Evolutionary conservation across 2,888 invertebrate species (phyloP), one percentile per base, ranked within the genome.

Genomic region (Himalopsyche kuldschensis): DNA sequence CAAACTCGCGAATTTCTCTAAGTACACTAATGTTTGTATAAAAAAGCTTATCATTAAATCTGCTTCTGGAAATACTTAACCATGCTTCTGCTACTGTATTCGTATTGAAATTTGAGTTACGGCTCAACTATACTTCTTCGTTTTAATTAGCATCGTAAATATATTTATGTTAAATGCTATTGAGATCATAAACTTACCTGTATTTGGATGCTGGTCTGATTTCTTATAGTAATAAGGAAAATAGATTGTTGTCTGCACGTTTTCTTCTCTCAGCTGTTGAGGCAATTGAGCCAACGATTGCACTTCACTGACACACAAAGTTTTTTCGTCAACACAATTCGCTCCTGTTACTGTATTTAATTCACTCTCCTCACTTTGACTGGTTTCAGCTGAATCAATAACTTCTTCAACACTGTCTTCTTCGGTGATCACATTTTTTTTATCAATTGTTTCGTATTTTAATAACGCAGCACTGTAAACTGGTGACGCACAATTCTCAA

Each of bases 201-300:
- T 35, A n/a, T 85, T 77, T n/a, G 85, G 85, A 81, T 80, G 82
- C n/a, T 82, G 80, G 17, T 85, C 84, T 10, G 79, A 88, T 17
- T 91, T 91, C 24, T 91, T 92, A 87, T 93, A 94, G 89, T 94
- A 95, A 89, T 95, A 95, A 79, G 94, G 93, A 87, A 96, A 91
- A 89, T 94, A 95, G 88, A 96, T 92, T 86, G 91, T 92, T 86
- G 92, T 90, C 87, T 94, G 93, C 32, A 92, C 90, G 27, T 88
- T 88, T 11, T 88, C 87, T 75, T 88, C 88, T 15, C 90, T 88
- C 79, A 95, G 89, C 83, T 90, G 90, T n/a, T 88, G 87, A 4
- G 93, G 92, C 85, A 95, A 89, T 87, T 92, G 91, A 15, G 89
- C 89, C 41, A 92, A 88, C 0, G 93, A 91, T 86, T 92, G 92